Evolutionary conservation across 2,113 vertebrate genomes (phyloP).

Genomic region (Puma concolor): DNA sequence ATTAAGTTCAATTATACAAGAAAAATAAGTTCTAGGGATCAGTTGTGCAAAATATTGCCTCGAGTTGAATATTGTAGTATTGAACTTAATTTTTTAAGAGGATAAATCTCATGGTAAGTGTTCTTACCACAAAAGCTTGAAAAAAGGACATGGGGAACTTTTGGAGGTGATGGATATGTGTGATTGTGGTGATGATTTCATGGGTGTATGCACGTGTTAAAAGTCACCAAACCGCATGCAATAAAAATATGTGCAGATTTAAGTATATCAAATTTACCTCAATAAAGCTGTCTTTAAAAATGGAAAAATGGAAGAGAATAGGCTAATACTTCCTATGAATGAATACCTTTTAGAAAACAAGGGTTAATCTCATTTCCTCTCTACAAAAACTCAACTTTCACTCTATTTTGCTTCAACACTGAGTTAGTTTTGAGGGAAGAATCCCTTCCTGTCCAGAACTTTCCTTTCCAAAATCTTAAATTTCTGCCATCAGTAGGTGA

Average conservation of each 20-base stretch:
- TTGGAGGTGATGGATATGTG: background rate
- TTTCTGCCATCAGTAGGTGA: background rate
- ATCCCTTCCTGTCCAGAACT: background rate
- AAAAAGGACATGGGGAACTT: background rate
- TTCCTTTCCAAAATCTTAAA: background rate
- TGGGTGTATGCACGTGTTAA: background rate
- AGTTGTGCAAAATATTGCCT: background rate
- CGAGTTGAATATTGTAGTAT: background rate
- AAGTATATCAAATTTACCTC: background rate
- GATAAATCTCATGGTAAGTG: background rate
- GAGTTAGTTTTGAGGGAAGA: background rate
- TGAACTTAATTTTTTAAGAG: background rate
- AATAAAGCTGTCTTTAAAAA: background rate
- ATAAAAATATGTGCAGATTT: background rate
- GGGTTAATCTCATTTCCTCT: background rate
- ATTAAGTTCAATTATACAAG: background rate
- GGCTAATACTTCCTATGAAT: background rate
- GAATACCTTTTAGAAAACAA: background rate
- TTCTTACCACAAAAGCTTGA: background rate
- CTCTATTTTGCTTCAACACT: background rate
- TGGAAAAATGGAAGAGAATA: background rate
- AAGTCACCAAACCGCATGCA: background rate
- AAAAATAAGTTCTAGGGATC: background rate
- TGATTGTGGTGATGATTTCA: background rate
- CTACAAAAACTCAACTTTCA: background rate